A percentile compares a stretch with the other conserved stretches of the same genome.
These are phyloP conservation scores for Leucophora obtusa DNA, from an alignment of 2,888 invertebrate genomes.

Conservation along the genomic window DNA sequence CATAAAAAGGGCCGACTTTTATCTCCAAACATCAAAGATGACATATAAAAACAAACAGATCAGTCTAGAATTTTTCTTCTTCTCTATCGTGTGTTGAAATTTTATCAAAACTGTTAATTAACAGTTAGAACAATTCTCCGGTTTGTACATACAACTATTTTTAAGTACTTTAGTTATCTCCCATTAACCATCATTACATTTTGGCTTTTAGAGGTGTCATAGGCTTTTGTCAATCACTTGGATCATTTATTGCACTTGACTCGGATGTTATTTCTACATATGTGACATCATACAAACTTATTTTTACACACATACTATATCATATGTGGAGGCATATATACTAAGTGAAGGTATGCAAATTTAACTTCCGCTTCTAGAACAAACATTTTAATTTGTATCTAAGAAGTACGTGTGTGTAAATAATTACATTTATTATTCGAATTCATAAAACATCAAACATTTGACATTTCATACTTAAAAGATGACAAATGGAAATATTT, in stretches of 20 bases:
- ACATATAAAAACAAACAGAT: too few relatives aligned
- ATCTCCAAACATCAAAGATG: too few relatives aligned
- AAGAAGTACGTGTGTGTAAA: not conserved
- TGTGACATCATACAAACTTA: not conserved
- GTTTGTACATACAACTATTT: not conserved
- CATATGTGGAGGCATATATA: not conserved
- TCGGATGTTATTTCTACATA: conserved; percentile 10
- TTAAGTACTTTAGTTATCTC: conserved; percentile 28
- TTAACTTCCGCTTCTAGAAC: conserved; percentile 19
- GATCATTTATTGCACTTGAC: conserved; percentile 53
- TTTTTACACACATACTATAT: not conserved
- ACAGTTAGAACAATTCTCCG: too few relatives aligned
- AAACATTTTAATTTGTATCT: not conserved
- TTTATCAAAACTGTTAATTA: too few relatives aligned
- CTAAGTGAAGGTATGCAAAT: conserved; percentile 1
- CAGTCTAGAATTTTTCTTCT: too few relatives aligned
- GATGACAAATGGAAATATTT: conserved; percentile 21
- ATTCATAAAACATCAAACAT: not conserved
- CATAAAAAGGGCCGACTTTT: too few relatives aligned
- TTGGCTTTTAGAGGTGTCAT: conserved; percentile 47
- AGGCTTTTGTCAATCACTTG: conserved; percentile 52
- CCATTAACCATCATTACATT: conserved; percentile 58
- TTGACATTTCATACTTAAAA: conserved; percentile 33
- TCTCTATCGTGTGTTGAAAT: too few relatives aligned
- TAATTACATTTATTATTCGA: conserved; percentile 19